These are phyloP conservation scores for Brenthis ino DNA, from an alignment of 2,888 invertebrate genomes.

Conservation along the genomic window DNA sequence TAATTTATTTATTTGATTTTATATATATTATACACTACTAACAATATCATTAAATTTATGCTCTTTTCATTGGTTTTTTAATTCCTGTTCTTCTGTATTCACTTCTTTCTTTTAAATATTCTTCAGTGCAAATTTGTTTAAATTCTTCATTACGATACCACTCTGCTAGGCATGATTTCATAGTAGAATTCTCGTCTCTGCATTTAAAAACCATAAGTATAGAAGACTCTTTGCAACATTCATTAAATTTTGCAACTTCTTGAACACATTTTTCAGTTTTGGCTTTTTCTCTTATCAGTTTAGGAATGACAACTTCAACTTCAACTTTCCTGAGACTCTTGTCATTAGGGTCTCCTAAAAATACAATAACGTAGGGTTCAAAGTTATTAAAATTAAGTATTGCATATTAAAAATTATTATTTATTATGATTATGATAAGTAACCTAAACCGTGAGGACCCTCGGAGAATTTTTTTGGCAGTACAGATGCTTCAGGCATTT, in stretches of 20 bases:
- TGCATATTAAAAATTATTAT: not conserved
- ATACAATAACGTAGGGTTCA: slow-evolving; percentile 25
- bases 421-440: slow-evolving; percentile 16
- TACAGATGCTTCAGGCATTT: slow-evolving; percentile 55
- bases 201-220: slow-evolving; percentile 89
- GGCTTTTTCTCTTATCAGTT: slow-evolving; percentile 92
- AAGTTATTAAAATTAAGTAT: not conserved
- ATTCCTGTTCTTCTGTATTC: slow-evolving; percentile 92
- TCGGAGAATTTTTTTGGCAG: slow-evolving; percentile 67
- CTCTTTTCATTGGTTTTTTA: slow-evolving; percentile 79
- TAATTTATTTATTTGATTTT: slow-evolving; percentile 41
- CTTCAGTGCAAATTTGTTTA: slow-evolving; percentile 86
- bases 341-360: slow-evolving; percentile 92
- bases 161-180: slow-evolving; percentile 86
- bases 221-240: slow-evolving; percentile 87
- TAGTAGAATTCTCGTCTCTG: slow-evolving; percentile 84
- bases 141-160: slow-evolving; percentile 92
- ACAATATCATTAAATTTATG: slow-evolving; percentile 46
- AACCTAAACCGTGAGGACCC: slow-evolving; percentile 83
- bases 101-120: slow-evolving; percentile 91
- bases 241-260: slow-evolving; percentile 87
- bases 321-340: slow-evolving; percentile 92
- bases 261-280: slow-evolving; percentile 88
- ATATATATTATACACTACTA: slow-evolving; percentile 40
- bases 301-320: slow-evolving; percentile 92